phyloP scores from a whole-genome alignment of 30 jellyfish, hydroid and myxozoan species.

The Chrysaora quinquecirrha region DNA sequence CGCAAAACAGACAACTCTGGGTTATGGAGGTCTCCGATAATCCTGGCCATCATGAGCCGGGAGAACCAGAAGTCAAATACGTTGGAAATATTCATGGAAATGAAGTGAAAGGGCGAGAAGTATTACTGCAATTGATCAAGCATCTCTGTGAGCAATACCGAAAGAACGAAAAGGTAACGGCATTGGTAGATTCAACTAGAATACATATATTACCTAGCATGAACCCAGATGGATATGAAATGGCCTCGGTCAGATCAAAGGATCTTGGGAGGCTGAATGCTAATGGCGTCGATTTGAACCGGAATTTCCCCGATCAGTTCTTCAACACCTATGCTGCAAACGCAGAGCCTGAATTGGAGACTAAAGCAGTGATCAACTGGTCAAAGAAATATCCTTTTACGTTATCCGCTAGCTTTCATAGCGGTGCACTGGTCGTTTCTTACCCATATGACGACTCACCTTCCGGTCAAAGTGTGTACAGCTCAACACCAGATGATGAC shows the following conservation, averaged over 20 bases:
- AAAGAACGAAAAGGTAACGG: constrained; percentile 75
- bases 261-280: constrained; percentile 97
- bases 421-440: constrained; percentile 99
- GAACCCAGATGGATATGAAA: constrained; percentile 99
- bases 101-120: constrained; percentile 97
- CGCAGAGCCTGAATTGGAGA: constrained; percentile 94
- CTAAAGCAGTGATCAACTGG: constrained; percentile 96
- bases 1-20: constrained; percentile 98
- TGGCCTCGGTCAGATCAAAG: constrained; percentile 84
- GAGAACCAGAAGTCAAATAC: constrained; percentile 97
- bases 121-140: constrained; percentile 81
- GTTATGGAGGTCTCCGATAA: constrained; percentile 91
- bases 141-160: constrained; percentile 86
- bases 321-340: constrained; percentile 72
- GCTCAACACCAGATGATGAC: constrained; percentile 99
- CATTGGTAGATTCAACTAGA: constrained; percentile 83
- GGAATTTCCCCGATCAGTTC: constrained; percentile 99
- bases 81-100: constrained; percentile 97
- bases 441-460: constrained; percentile 99
- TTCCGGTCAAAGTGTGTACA: constrained; percentile 94
- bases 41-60: constrained; percentile 97
- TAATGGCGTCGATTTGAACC: constrained; percentile 97
- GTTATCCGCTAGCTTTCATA: constrained; percentile 94
- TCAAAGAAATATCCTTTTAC: constrained; percentile 84
- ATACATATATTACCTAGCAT: constrained; percentile 95